phyloP scores from a whole-genome alignment of 2,113 vertebrate genomes.

The Dromiciops gliroides region DNA sequence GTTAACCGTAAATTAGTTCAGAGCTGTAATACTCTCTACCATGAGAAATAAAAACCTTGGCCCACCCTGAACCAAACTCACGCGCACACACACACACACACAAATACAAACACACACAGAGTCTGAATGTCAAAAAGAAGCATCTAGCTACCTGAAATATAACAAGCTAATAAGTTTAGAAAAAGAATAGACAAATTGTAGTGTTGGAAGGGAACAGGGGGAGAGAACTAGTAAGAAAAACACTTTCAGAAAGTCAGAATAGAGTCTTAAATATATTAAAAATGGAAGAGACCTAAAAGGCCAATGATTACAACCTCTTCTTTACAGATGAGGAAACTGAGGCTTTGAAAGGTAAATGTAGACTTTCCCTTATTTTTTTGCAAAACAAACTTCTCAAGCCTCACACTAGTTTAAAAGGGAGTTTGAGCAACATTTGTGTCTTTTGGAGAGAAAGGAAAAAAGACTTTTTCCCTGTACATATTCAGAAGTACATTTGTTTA shows the following conservation, averaged over 20 bases:
- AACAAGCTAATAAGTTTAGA: constrained; percentile 3
- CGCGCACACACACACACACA: neutral
- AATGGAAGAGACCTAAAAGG: too few species aligned
- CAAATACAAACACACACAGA: neutral
- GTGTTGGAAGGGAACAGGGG: neutral
- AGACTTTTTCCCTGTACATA: neutral
- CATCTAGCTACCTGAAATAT: neutral
- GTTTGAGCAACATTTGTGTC: neutral
- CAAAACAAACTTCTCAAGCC: neutral
- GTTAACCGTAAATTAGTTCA: constrained; percentile 26
- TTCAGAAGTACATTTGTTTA: neutral
- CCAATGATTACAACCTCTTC: neutral
- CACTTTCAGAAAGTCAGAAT: neutral
- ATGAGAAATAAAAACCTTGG: constrained; percentile 14
- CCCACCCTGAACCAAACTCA: neutral
- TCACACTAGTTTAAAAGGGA: neutral
- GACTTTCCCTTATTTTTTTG: neutral
- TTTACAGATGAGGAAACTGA: neutral
- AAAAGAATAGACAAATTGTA: neutral
- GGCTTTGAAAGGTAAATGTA: neutral
- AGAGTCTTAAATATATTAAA: neutral
- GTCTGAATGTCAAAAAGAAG: neutral
- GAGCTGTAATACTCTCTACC: neutral
- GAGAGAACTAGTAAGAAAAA: neutral
- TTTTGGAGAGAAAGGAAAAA: neutral